phyloP scores from a whole-genome alignment of 2,113 vertebrate species.

The Urocynchramus pylzowi region DNA sequence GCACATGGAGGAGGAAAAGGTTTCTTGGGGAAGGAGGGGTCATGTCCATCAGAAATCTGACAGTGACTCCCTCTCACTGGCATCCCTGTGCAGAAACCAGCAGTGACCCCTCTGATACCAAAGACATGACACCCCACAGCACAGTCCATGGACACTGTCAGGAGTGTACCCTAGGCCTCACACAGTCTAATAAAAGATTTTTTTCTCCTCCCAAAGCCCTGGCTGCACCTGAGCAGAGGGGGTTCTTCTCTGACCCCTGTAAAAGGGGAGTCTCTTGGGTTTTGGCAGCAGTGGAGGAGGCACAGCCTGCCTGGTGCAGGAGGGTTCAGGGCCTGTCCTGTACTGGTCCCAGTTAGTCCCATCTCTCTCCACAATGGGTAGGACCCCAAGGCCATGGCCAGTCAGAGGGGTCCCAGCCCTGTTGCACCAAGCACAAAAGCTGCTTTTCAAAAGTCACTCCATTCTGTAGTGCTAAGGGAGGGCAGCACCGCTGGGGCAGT shows the following conservation, averaged over 20 bases:
- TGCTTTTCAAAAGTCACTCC: neutral
- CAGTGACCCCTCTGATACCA: accelerated
- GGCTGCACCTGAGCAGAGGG: neutral
- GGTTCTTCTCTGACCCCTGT: neutral
- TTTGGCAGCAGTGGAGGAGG: neutral
- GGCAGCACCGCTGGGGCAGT: neutral
- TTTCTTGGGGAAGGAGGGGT: accelerated
- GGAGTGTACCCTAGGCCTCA: neutral
- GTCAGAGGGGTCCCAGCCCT: neutral
- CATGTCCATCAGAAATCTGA: neutral
- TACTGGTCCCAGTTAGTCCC: neutral
- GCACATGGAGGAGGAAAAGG: neutral
- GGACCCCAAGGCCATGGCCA: neutral
- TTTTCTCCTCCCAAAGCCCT: neutral
- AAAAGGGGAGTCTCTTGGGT: neutral
- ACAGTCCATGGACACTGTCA: accelerated
- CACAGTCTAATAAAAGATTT: neutral
- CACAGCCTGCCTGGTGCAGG: accelerated
- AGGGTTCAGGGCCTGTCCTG: neutral
- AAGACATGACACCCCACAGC: neutral
- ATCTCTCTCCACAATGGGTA: neutral
- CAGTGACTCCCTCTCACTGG: neutral
- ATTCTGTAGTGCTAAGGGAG: neutral
- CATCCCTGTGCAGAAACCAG: neutral
- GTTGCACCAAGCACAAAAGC: neutral